Evolutionary conservation across 2,113 vertebrate genomes (phyloP).

Genomic region (Corydoras maculifer): DNA sequence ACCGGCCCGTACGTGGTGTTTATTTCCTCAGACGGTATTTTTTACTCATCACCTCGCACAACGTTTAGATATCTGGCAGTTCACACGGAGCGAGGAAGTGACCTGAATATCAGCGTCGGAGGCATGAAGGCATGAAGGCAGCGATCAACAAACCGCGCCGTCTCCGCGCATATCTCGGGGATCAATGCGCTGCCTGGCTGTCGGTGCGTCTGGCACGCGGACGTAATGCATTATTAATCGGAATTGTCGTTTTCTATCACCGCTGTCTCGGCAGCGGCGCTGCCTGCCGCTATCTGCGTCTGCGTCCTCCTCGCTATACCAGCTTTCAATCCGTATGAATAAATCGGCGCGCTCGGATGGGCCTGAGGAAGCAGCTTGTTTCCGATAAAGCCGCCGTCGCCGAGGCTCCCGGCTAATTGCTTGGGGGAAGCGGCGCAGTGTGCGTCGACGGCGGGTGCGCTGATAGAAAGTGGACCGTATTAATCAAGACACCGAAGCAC

Average conservation of each 20-base stretch:
- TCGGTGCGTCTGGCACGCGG: not conserved
- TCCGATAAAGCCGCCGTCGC: constrained; percentile 60
- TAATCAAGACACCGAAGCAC: constrained; percentile 61
- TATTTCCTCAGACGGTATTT: not conserved
- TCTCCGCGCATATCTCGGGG: not conserved
- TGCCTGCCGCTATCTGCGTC: constrained; percentile 10
- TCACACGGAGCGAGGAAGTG: not conserved
- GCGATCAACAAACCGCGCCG: constrained; percentile 19
- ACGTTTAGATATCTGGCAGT: not conserved
- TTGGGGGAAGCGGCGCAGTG: constrained; percentile 60
- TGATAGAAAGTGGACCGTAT: constrained; percentile 64
- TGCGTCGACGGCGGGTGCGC: constrained; percentile 56
- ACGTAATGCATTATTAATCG: constrained; percentile 18
- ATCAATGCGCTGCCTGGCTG: constrained; percentile 12
- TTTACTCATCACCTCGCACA: not conserved
- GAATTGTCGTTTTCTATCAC: constrained; percentile 27
- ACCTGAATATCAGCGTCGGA: constrained; percentile 8
- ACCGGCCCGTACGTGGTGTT: not conserved
- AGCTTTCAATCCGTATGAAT: constrained; percentile 65
- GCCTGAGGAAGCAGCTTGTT: constrained; percentile 65
- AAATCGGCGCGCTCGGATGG: constrained; percentile 63
- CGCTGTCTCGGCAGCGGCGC: not conserved
- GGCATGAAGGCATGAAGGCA: constrained; percentile 2
- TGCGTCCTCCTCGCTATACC: constrained; percentile 39
- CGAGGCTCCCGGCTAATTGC: constrained; percentile 63